phyloP scores from a whole-genome alignment of 2,888 invertebrate genomes.

The Isotomurus palustris region DNA sequence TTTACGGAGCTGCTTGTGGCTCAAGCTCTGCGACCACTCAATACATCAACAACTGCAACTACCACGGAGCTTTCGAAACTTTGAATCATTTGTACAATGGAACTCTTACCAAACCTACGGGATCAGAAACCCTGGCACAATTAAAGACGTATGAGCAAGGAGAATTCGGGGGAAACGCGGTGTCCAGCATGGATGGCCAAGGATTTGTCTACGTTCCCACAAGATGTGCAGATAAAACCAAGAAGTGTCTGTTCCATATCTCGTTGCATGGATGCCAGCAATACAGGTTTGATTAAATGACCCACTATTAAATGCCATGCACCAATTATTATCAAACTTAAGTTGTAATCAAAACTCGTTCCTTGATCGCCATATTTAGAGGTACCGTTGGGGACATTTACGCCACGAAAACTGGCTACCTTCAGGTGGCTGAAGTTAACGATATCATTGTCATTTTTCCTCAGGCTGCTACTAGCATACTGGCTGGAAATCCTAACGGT shows the following conservation, averaged over 20 bases:
- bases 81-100: slow-evolving; percentile 47
- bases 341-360: too few relatives aligned
- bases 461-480: slow-evolving; percentile 27
- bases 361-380: too few relatives aligned
- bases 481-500: slow-evolving; percentile 30
- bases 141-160: slow-evolving; percentile 41
- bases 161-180: slow-evolving; percentile 4
- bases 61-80: slow-evolving; percentile 48
- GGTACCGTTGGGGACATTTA: slow-evolving; percentile 29
- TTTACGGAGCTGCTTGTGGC: slow-evolving; percentile 46
- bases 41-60: slow-evolving; percentile 48
- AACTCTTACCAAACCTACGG: slow-evolving; percentile 31
- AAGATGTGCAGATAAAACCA: slow-evolving; percentile 31
- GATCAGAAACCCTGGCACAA: slow-evolving; percentile 6
- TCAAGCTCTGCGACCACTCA: slow-evolving; percentile 20
- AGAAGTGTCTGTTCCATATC: slow-evolving; percentile 40
- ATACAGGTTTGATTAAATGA: slow-evolving; percentile 27
- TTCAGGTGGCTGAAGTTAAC: slow-evolving; percentile 40
- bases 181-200: slow-evolving; percentile 28
- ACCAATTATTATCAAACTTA: too few relatives aligned
- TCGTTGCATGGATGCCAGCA: slow-evolving; percentile 46
- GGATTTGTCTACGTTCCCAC: slow-evolving; percentile 43
- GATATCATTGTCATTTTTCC: slow-evolving; percentile 43
- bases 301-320: too few relatives aligned
- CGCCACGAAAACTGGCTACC: slow-evolving; percentile 36